Base-by-base conservation (phyloP, 2,113 vertebrate genomes). In the Lota lota region DNA sequence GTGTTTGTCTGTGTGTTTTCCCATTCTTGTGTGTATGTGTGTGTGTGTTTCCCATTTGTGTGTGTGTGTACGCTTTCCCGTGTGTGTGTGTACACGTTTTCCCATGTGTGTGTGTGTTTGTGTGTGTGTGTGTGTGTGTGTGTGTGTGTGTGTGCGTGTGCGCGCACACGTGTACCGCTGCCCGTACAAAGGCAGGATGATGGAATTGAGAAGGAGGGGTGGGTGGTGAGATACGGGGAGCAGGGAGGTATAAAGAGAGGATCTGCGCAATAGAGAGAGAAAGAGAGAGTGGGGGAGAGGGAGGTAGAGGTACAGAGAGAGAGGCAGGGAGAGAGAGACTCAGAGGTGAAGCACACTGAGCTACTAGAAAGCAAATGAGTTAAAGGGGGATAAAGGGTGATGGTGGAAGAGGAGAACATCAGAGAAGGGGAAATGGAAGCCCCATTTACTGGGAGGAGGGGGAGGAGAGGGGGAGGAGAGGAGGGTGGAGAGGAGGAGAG, bases 81-180 rank as follows among this genome's bases (percentile, higher is more conserved):
- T 69, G 24, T 72, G 72, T 61, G 74, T 71, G 74, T 64, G 65
- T 58, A 61, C 40, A 60, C 64, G 70, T 24, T 24, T 4, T 24
- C 4, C 24, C 24, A 24, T 73, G 61, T 77, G 69, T 68, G 71
- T 63, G 54, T 65, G 53, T 72, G 57, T 73, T 33, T 66, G 74
- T 63, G 53, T 73, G 59, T 51, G 59, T 58, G 57, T 22, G 28
- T 53, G 40, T 40, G 66, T 68, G 56, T 69, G 63, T 72, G 59
- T 63, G 54, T 63, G 65, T 72, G 22, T 68, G 47, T 64, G n/a
- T 40, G 28, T 71, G 16, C 17, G 53, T 18, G 16, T 18, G 53
- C 17, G 53, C 70, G 56, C 72, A 28, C 65, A 69, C 51, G 58
- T 73, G 62, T 28, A 40, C 40, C 36, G 11, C 36, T 40, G 11